A percentile compares a stretch with the other conserved stretches of the same genome.
phyloP scores from a whole-genome alignment of 2,797 vertebrate genomes.

The Rhadinocentrus ornatus region DNA sequence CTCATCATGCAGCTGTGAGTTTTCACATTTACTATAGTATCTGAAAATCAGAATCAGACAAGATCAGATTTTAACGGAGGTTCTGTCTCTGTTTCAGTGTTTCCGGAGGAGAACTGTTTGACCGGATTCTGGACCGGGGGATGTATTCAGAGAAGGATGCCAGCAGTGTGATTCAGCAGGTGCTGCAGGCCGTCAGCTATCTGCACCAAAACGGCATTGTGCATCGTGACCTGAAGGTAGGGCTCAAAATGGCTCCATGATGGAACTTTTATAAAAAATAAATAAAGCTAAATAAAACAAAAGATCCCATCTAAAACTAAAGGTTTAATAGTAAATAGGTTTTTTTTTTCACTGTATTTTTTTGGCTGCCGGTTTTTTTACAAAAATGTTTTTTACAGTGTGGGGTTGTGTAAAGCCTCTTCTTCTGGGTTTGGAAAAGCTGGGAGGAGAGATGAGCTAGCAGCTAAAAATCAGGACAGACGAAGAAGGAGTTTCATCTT shows the following conservation, averaged over 20 bases:
- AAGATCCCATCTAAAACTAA: too few species aligned
- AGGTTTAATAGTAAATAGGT: too few species aligned
- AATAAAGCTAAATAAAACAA: too few species aligned
- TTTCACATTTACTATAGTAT: not conserved
- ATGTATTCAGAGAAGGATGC: conserved; percentile 96
- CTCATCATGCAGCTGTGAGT: conserved; percentile 99
- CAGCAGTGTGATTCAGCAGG: conserved; percentile 94
- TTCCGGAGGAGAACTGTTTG: conserved; percentile 96
- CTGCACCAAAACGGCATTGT: conserved; percentile 93
- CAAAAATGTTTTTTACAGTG: too few species aligned
- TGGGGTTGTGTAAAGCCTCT: too few species aligned
- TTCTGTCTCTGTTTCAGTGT: conserved; percentile 78
- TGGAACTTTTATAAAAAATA: not conserved
- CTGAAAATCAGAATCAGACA: too few species aligned
- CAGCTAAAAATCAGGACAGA: not conserved
- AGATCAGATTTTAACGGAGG: not conserved
- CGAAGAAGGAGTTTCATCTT: not conserved
- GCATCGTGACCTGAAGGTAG: conserved; percentile 95
- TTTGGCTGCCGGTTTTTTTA: too few species aligned
- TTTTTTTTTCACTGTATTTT: too few species aligned
- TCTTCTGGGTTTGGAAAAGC: too few species aligned
- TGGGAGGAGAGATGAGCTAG: too few species aligned
- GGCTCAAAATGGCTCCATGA: not conserved
- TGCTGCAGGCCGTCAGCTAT: conserved; percentile 92
- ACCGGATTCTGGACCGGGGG: conserved; percentile 95